A percentile compares a stretch with the other conserved stretches of the same genome.
Conservation (phyloP, 2,113 vertebrate genomes). For the Andinoacara biseriatus region DNA sequence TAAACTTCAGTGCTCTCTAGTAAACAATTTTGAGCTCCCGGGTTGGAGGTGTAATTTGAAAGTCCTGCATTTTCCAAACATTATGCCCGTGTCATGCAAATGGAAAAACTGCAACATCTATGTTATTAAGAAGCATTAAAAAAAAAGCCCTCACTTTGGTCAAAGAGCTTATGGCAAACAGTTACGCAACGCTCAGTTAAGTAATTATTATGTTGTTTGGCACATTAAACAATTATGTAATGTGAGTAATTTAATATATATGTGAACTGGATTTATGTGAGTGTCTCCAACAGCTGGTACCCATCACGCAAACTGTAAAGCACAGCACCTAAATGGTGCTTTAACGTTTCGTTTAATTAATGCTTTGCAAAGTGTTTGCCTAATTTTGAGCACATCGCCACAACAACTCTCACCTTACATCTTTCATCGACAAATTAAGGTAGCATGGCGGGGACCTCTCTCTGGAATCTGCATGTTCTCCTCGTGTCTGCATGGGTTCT, state of each 20-base stretch:
- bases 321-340: not conserved
- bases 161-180: constrained; percentile 15
- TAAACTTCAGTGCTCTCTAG: constrained; percentile 3
- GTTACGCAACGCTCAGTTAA: not conserved
- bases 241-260: constrained; percentile 16
- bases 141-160: constrained; percentile 3
- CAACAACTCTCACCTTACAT: not conserved
- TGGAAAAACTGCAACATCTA: not conserved
- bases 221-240: constrained; percentile 16
- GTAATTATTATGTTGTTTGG: constrained; percentile 5
- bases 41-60: constrained; percentile 34
- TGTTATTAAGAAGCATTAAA: constrained; percentile 22
- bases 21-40: constrained; percentile 33
- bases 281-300: constrained; percentile 13
- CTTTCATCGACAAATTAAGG: constrained; percentile 29
- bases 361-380: not conserved
- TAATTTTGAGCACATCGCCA: not conserved
- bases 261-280: constrained; percentile 4
- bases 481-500: not conserved
- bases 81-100: constrained; percentile 9
- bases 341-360: constrained; percentile 15
- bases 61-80: constrained; percentile 28
- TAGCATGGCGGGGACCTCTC: not conserved
- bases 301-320: constrained; percentile 8
- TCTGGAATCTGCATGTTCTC: not conserved